Percentiles rank a stretch among this genome's conserved stretches.
Evolutionary conservation across 2,797 vertebrate genomes (phyloP).

Genomic region (Coregonus ussuriensis): DNA sequence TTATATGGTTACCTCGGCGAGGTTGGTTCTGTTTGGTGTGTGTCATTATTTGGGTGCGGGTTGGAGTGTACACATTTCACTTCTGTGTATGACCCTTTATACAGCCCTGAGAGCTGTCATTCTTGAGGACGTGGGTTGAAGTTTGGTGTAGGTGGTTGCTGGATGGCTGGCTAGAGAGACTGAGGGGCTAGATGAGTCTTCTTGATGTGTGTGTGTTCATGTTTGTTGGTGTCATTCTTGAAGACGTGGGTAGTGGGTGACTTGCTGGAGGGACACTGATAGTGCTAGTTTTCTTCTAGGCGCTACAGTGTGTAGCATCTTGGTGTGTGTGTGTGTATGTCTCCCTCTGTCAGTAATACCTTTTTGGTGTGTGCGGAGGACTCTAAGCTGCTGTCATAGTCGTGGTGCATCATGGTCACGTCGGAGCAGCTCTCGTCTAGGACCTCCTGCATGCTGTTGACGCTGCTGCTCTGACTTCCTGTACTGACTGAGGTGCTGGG

Average conservation of each 20-base stretch:
- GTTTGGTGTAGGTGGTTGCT: neutral
- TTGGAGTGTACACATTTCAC: too few species aligned
- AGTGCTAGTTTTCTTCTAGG: too few species aligned
- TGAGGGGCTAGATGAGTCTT: too few species aligned
- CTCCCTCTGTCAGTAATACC: conserved; percentile 65
- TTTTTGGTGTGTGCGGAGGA: conserved; percentile 88
- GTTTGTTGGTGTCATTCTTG: too few species aligned
- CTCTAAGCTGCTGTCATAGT: conserved; percentile 84
- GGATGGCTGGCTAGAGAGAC: neutral
- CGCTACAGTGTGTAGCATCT: neutral
- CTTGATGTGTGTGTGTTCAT: too few species aligned
- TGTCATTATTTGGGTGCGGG: neutral
- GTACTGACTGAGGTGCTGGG: conserved; percentile 96
- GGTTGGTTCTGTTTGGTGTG: conserved; percentile 11
- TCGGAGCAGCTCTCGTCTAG: conserved; percentile 92
- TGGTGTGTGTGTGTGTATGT: neutral
- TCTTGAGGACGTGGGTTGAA: neutral
- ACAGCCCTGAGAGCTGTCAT: neutral
- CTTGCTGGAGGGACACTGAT: too few species aligned
- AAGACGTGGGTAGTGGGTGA: too few species aligned
- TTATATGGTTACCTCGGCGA: conserved; percentile 23
- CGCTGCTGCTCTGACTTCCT: conserved; percentile 96
- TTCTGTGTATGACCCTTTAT: neutral
- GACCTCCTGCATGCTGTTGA: conserved; percentile 98
- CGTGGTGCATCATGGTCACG: conserved; percentile 83